Evolutionary conservation across 2,888 invertebrate species (phyloP).

Genomic region (Ethmia dodecea): DNA sequence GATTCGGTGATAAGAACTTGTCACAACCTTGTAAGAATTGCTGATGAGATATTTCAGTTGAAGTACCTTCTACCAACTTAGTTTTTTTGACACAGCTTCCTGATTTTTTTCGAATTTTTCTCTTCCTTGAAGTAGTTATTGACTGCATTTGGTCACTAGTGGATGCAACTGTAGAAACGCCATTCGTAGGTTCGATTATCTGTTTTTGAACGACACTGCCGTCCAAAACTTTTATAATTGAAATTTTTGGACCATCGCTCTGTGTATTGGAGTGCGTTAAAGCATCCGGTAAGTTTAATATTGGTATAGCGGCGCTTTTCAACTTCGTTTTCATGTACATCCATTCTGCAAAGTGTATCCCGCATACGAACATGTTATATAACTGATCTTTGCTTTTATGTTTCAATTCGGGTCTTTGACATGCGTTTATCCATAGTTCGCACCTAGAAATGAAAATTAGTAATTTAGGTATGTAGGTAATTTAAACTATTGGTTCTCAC

Average conservation of each 20-base stretch:
- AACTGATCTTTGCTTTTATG: neutral
- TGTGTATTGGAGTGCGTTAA: neutral
- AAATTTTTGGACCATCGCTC: neutral
- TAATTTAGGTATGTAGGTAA: too few relatives aligned
- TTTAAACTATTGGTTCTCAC: too few relatives aligned
- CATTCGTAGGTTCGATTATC: neutral
- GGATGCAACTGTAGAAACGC: neutral
- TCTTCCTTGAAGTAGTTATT: neutral
- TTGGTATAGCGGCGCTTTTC: neutral
- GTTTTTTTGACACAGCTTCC: neutral
- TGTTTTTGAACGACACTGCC: neutral
- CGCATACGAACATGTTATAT: neutral
- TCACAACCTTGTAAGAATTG: neutral
- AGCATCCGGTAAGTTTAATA: neutral
- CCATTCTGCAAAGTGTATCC: neutral
- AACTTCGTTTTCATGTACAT: neutral
- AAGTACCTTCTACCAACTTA: too few relatives aligned
- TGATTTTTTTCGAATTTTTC: neutral
- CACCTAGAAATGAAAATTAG: too few relatives aligned
- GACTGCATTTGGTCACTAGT: neutral
- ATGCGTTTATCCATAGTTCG: neutral
- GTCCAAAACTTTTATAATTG: neutral
- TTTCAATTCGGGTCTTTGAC: slow-evolving; percentile 1
- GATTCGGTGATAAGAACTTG: too few relatives aligned
- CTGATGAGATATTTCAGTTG: neutral